Base-by-base conservation (phyloP, 2,797 vertebrate genomes). In the Crax fasciolata region DNA sequence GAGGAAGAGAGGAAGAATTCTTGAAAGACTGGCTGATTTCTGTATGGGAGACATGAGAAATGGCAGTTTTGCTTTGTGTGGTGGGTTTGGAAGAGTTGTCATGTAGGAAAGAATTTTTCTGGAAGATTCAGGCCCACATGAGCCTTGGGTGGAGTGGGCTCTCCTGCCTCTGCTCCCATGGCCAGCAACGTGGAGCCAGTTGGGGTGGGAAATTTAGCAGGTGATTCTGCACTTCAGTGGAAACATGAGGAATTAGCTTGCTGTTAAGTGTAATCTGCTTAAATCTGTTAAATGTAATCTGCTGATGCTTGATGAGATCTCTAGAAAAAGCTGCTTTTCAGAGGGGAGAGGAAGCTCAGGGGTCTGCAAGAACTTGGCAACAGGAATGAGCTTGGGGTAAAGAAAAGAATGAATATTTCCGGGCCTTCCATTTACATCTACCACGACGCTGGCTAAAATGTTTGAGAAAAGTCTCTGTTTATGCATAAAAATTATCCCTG, bases 261-360 rank as follows among this genome's bases (percentile, higher is more conserved):
- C 46, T 77, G 28, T 25, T 77, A 74, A 87, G 59, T 82, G 65
- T 85, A 59, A 63, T 72, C 79, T 92, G 55, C 77, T 84, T 74
- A 90, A 84, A 30, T 41, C 46, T 77, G 28, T 25, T 77, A 74
- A 87, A 57, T 82, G 65, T 85, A 59, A 63, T 72, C 79, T 92
- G 74, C 55, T 95, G 67, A 55, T 79, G 63, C 48, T 94, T 87
- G 71, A 62, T 55, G 15, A 79, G 90, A 88, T 78, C 73, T 90
- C 91, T 63, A 35, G 65, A 94, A 54, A 83, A 93, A 88, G 63
- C 67, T 79, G 32, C 55, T 84, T 92, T 90, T 66, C 84, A 89
- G 63, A 73, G 41, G 38, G 41, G 52, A 79, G 63, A 84, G 39
- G 51, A 75, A 52, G 35, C 91, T 93, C 80, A 76, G 55, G 73